phyloP scores from a whole-genome alignment of 2,888 invertebrate species.

The Lithophane leautieri region DNA sequence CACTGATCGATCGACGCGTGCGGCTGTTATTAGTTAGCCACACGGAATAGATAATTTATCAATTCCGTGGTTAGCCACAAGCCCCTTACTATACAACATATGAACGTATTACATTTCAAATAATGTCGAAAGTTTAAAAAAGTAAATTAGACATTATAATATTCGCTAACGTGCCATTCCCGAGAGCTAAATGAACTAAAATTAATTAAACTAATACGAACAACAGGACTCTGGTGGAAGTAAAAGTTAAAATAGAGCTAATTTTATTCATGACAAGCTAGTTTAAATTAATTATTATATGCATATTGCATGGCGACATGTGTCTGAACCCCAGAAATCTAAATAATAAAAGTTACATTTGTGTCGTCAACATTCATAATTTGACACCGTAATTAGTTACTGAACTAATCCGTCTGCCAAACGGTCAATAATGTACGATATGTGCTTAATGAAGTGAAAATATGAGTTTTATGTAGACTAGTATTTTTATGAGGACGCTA shows the following conservation, averaged over 20 bases:
- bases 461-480: not conserved
- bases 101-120: not conserved
- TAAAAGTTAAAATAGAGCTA: constrained; percentile 44
- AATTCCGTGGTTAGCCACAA: too few species aligned
- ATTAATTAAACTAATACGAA: constrained; percentile 55
- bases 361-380: constrained; percentile 8
- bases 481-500: not conserved
- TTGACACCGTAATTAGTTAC: not conserved
- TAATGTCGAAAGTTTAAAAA: constrained; percentile 27
- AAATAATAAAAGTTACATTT: constrained; percentile 34
- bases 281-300: not conserved
- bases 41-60: too few species aligned
- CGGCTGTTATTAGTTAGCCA: too few species aligned
- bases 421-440: not conserved
- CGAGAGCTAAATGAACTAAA: constrained; percentile 52
- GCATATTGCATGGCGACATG: constrained; percentile 3
- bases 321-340: constrained; percentile 8
- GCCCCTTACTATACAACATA: not conserved
- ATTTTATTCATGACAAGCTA: not conserved
- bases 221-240: constrained; percentile 39
- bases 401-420: constrained; percentile 1
- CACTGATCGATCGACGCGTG: too few species aligned
- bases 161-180: constrained; percentile 32
- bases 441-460: not conserved
- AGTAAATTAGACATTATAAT: constrained; percentile 43